These are phyloP conservation scores for Lipophrys pholis DNA, from an alignment of 2,113 vertebrate species.

Conservation along the genomic window DNA sequence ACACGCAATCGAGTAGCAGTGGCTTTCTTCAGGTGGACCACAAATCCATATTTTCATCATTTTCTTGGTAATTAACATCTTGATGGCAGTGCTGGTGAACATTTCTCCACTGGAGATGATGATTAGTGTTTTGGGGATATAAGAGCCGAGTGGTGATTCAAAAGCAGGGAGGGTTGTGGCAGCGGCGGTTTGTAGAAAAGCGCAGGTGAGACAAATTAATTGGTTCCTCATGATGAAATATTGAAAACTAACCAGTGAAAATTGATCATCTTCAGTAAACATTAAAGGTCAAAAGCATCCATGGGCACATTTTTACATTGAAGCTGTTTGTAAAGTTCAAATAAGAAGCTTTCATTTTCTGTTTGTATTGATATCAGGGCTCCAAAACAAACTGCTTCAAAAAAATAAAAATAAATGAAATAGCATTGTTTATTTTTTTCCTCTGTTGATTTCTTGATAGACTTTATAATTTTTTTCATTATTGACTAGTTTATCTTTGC, in stretches of 20 bases:
- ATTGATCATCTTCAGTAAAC: background rate
- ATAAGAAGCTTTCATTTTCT: background rate
- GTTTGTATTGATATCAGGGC: too few species aligned
- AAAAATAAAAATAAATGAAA: too few species aligned
- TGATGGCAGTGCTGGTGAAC: slow-evolving; percentile 17
- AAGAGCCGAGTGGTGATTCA: slow-evolving; percentile 1
- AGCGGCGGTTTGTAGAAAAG: background rate
- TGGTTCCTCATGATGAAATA: background rate
- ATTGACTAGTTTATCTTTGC: too few species aligned
- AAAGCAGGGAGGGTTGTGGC: slow-evolving; percentile 2
- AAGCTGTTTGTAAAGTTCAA: background rate
- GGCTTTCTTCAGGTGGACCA: background rate
- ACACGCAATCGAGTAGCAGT: background rate
- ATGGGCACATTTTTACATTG: background rate
- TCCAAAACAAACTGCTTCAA: too few species aligned
- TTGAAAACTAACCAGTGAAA: background rate
- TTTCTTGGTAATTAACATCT: slow-evolving; percentile 36
- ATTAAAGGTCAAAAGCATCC: background rate
- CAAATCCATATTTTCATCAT: background rate
- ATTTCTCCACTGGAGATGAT: slow-evolving; percentile 12
- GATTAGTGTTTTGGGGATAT: slow-evolving; percentile 19
- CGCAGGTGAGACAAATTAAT: background rate
- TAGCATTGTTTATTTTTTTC: too few species aligned
- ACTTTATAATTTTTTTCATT: too few species aligned
- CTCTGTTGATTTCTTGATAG: too few species aligned